Conservation (phyloP, 2,113 vertebrate genomes). For the Entosphenus tridentatus region DNA sequence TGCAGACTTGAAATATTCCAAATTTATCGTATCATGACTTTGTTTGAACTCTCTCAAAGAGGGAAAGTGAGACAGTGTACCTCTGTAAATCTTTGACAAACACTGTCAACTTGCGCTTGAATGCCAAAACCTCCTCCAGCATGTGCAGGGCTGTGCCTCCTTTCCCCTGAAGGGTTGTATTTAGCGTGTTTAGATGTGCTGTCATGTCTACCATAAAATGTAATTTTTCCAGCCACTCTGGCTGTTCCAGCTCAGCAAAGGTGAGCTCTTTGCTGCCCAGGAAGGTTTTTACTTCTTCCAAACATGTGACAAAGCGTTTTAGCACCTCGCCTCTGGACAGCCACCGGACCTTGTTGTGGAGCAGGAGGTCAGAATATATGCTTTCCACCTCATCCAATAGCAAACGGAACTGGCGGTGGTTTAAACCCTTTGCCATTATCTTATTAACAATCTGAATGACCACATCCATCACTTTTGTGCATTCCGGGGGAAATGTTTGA, state of each 20-base stretch:
- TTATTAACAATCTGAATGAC: no score
- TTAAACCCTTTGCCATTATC: no score
- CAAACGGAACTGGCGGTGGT: no score
- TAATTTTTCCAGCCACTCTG: slow-evolving; percentile 13
- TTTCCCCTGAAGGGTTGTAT: slow-evolving; percentile 12
- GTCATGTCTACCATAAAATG: slow-evolving; percentile 17
- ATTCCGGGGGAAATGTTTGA: slow-evolving; percentile 8
- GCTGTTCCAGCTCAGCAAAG: slow-evolving; percentile 12
- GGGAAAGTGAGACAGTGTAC: slow-evolving; percentile 13
- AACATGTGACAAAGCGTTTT: slow-evolving; percentile 12
- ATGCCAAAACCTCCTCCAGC: slow-evolving; percentile 13
- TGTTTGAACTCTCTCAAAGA: slow-evolving; percentile 15
- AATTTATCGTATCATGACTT: neutral
- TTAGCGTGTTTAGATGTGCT: slow-evolving; percentile 13
- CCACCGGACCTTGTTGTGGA: slow-evolving; percentile 15
- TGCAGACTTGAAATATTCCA: neutral
- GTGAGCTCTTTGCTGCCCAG: slow-evolving; percentile 13
- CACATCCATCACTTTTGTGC: neutral
- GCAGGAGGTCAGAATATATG: slow-evolving; percentile 13
- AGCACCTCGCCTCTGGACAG: slow-evolving; percentile 16
- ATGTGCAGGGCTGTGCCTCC: slow-evolving; percentile 13
- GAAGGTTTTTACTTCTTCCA: slow-evolving; percentile 16
- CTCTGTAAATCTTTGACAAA: slow-evolving; percentile 14
- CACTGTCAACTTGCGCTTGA: slow-evolving; percentile 13
- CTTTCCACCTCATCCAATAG: slow-evolving; percentile 3